Evolutionary conservation across 2,113 vertebrate species (phyloP).

Genomic region (Salvator merianae): DNA sequence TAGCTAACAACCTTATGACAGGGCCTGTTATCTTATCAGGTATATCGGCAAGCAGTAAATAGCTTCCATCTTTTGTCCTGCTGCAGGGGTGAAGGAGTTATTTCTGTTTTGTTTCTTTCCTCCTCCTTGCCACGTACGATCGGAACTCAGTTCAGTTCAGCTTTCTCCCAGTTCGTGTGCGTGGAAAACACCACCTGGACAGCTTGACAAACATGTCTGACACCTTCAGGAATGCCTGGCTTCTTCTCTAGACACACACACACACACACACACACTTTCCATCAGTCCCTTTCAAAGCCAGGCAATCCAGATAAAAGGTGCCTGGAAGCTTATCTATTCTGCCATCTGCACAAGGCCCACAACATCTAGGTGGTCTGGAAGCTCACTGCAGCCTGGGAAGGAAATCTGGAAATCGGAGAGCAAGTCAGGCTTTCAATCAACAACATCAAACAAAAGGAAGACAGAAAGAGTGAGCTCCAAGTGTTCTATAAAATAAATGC

Average conservation of each 20-base stretch:
- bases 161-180: neutral
- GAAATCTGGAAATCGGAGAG: neutral
- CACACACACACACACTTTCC: neutral
- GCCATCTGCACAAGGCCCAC: neutral
- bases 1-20: neutral
- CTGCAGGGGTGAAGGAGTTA: neutral
- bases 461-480: neutral
- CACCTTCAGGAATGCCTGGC: neutral
- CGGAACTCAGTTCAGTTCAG: no score
- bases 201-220: neutral
- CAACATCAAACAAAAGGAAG: neutral
- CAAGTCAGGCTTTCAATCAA: neutral
- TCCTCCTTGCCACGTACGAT: no score
- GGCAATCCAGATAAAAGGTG: neutral
- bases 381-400: no score
- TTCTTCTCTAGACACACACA: neutral
- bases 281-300: neutral
- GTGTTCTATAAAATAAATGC: neutral
- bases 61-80: neutral
- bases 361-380: neutral
- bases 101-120: neutral
- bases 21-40: neutral
- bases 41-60: neutral
- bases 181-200: neutral
- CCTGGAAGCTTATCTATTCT: neutral